Conservation (phyloP, 1,140 invertebrate genomes). For the Phortica variegata region DNA sequence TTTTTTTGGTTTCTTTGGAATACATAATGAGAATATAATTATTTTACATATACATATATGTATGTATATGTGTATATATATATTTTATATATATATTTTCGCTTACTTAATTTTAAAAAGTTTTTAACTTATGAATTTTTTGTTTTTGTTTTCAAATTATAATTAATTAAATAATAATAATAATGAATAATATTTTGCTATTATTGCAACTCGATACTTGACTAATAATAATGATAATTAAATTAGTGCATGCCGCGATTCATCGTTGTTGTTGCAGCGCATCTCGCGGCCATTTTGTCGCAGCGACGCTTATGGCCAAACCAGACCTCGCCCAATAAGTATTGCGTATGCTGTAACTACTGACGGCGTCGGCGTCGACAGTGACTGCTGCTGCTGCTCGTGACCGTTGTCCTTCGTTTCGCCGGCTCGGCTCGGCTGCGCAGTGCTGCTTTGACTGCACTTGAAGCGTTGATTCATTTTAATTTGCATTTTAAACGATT, state of each 20-base stretch:
- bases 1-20: too few relatives aligned
- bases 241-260: neutral
- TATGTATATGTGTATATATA: constrained; percentile 21
- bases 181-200: constrained; percentile 36
- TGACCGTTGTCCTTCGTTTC: neutral
- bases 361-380: constrained; percentile 21
- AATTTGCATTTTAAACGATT: constrained; percentile 56
- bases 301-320: too few relatives aligned
- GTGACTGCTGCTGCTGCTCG: neutral
- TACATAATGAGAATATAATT: too few relatives aligned
- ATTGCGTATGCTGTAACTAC: neutral
- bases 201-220: constrained; percentile 34
- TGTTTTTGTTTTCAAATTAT: constrained; percentile 29
- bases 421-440: neutral
- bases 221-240: neutral
- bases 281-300: too few relatives aligned
- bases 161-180: constrained; percentile 50
- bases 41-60: constrained; percentile 18
- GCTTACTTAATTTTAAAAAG: constrained; percentile 51
- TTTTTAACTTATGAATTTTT: constrained; percentile 49
- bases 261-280: too few relatives aligned
- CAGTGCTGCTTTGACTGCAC: constrained; percentile 18
- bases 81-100: constrained; percentile 50
- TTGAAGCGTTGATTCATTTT: constrained; percentile 34
- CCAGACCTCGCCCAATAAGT: too few relatives aligned